Conservation (phyloP, 2,888 invertebrate genomes). For the Merodon equestris region DNA sequence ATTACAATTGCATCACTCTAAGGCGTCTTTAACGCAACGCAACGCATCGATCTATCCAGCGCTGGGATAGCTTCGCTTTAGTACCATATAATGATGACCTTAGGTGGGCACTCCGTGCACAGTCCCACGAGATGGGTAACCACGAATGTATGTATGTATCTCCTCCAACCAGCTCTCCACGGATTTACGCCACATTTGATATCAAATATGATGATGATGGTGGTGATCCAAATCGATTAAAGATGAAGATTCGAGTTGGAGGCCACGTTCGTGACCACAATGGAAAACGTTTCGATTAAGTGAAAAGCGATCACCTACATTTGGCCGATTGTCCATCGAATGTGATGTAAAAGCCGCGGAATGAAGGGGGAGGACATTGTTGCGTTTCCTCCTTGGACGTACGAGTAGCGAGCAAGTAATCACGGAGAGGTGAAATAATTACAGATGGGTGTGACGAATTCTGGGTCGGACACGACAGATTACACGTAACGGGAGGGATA, state of each 20-base stretch:
- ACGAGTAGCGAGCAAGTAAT: slow-evolving; percentile 27
- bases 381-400: slow-evolving; percentile 3
- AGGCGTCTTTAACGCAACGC: slow-evolving; percentile 35
- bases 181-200: slow-evolving; percentile 42
- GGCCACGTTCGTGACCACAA: slow-evolving; percentile 9
- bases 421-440: slow-evolving; percentile 60
- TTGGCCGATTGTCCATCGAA: not conserved
- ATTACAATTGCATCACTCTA: slow-evolving; percentile 50
- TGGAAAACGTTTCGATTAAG: slow-evolving; percentile 23
- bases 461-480: too few species aligned
- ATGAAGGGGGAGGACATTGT: slow-evolving; percentile 1
- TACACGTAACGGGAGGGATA: too few species aligned
- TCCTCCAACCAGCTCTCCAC: slow-evolving; percentile 11
- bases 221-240: slow-evolving; percentile 56
- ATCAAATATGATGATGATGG: slow-evolving; percentile 33
- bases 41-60: slow-evolving; percentile 13
- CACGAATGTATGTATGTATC: too few species aligned
- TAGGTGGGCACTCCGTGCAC: slow-evolving; percentile 35
- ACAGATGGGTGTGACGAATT: slow-evolving; percentile 28
- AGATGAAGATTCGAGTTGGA: slow-evolving; percentile 22
- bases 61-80: slow-evolving; percentile 11
- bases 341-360: not conserved
- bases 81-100: slow-evolving; percentile 30
- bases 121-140: slow-evolving; percentile 7
- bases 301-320: slow-evolving; percentile 51